Evolutionary conservation across 2,797 vertebrate species (phyloP).

Genomic region (Galago senegalensis): DNA sequence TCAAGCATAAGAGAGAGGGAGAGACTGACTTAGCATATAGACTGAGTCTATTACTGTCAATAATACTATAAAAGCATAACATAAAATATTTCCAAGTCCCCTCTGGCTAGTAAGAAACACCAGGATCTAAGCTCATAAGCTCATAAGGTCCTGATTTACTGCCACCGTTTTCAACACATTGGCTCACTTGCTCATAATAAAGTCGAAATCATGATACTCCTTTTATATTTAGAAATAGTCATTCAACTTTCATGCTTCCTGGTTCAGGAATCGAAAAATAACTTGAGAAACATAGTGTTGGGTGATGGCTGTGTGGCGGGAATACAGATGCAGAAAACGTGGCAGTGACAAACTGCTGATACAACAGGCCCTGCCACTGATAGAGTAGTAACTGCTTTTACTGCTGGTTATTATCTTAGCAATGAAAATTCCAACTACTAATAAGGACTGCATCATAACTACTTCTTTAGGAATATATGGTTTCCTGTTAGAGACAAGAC

Average conservation of each 20-base stretch:
- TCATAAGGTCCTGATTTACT: slow-evolving; percentile 71
- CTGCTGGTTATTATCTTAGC: slow-evolving; percentile 4
- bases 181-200: slow-evolving; percentile 74
- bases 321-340: slow-evolving; percentile 58
- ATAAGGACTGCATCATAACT: not conserved
- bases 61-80: slow-evolving; percentile 72
- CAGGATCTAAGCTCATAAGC: slow-evolving; percentile 65
- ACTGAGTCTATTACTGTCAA: slow-evolving; percentile 72
- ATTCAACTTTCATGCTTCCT: slow-evolving; percentile 63
- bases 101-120: slow-evolving; percentile 70
- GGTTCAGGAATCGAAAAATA: slow-evolving; percentile 65
- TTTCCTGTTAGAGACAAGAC: slow-evolving; percentile 15
- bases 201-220: slow-evolving; percentile 74
- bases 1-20: slow-evolving; percentile 56
- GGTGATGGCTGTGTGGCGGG: not conserved
- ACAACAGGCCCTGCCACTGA: slow-evolving; percentile 21
- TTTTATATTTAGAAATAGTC: slow-evolving; percentile 74
- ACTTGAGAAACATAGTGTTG: slow-evolving; percentile 30
- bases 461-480: slow-evolving; percentile 9
- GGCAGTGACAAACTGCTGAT: slow-evolving; percentile 57
- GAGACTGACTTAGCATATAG: slow-evolving; percentile 63
- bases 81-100: slow-evolving; percentile 72
- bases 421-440: slow-evolving; percentile 31
- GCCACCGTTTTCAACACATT: slow-evolving; percentile 65
- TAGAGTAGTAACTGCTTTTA: slow-evolving; percentile 48